These are phyloP conservation scores for Epistrophella euchroma DNA, from an alignment of 2,888 invertebrate genomes.

Conservation along the genomic window DNA sequence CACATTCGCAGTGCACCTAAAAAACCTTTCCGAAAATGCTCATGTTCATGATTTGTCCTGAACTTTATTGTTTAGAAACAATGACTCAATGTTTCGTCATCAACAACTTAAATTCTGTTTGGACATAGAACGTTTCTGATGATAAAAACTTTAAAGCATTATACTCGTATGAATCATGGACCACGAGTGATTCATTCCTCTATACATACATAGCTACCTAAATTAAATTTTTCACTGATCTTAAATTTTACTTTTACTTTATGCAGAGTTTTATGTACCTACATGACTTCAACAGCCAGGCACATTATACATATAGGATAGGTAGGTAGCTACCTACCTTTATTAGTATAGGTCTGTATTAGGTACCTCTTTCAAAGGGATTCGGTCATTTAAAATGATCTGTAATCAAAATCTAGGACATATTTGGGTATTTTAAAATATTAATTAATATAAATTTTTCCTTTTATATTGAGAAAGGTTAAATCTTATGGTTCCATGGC, in stretches of 20 bases:
- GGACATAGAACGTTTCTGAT: constrained; percentile 48
- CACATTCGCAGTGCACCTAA: constrained; percentile 52
- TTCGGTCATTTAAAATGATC: not conserved
- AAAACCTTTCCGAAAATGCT: constrained; percentile 24
- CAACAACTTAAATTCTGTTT: constrained; percentile 22
- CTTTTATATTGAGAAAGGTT: too few relatives aligned
- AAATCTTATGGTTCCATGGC: too few relatives aligned
- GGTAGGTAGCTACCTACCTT: too few relatives aligned
- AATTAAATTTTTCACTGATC: constrained; percentile 8
- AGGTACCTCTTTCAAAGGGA: not conserved
- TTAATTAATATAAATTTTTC: too few relatives aligned
- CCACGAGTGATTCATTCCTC: constrained; percentile 63
- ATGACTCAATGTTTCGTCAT: constrained; percentile 71
- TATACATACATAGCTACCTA: constrained; percentile 6
- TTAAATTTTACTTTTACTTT: constrained; percentile 16
- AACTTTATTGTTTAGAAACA: constrained; percentile 42
- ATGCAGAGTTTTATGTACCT: not conserved
- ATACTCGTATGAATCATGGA: constrained; percentile 66
- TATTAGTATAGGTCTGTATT: too few relatives aligned
- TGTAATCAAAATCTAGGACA: too few relatives aligned
- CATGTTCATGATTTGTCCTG: constrained; percentile 44
- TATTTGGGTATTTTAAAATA: too few relatives aligned
- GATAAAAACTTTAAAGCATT: constrained; percentile 47
- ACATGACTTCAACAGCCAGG: not conserved
- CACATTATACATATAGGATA: not conserved